phyloP scores from a whole-genome alignment of 2,113 vertebrate species.

The Oncorhynchus keta region DNA sequence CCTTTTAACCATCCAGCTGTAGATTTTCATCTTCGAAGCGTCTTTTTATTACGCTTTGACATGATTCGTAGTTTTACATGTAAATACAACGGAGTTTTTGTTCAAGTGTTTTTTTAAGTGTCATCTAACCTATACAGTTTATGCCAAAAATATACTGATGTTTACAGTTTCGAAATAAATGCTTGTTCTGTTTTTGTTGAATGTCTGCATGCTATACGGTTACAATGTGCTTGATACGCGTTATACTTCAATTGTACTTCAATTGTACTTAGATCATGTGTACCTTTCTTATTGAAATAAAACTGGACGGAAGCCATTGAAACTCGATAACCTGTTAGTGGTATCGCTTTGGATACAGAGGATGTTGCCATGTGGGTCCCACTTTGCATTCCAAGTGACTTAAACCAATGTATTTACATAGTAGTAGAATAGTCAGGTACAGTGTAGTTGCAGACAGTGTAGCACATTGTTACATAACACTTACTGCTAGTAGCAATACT shows the following conservation, averaged over 20 bases:
- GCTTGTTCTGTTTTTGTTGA: slow-evolving; percentile 24
- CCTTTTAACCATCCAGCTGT: background rate
- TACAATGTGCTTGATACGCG: slow-evolving; percentile 33
- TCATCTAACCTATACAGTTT: slow-evolving; percentile 8
- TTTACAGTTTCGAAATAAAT: slow-evolving; percentile 54
- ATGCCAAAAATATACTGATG: slow-evolving; percentile 40
- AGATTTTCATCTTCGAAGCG: background rate
- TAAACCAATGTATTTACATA: too few species aligned
- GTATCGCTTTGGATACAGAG: background rate
- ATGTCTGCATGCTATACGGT: slow-evolving; percentile 36
- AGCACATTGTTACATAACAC: too few species aligned
- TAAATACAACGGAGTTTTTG: background rate
- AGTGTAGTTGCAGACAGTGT: too few species aligned
- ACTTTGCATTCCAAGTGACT: background rate
- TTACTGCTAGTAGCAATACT: too few species aligned
- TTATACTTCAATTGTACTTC: slow-evolving; percentile 36
- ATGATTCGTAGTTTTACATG: background rate
- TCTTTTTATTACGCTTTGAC: background rate
- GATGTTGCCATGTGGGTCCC: background rate
- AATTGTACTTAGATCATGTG: slow-evolving; percentile 7
- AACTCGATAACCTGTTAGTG: background rate
- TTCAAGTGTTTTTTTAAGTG: background rate
- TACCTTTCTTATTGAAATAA: slow-evolving; percentile 45
- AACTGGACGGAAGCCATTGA: slow-evolving; percentile 44
- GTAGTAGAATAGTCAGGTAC: too few species aligned